Evolutionary conservation across 1,140 invertebrate species (phyloP), one percentile per base, ranked within the genome.

Genomic region (Pseudomyrmex gracilis): DNA sequence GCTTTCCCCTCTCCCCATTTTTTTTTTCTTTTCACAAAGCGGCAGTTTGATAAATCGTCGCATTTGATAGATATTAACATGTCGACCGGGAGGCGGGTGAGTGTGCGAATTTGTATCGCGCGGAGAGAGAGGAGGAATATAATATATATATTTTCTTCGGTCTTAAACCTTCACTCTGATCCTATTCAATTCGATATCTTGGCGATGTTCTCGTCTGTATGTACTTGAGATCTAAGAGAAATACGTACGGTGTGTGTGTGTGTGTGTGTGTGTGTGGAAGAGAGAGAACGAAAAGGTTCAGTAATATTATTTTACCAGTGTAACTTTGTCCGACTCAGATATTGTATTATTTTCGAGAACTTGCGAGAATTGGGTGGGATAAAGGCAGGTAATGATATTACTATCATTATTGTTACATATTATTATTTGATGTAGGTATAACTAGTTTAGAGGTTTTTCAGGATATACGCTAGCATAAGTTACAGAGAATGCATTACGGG

Each of bases 381-480:
- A 47, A 61, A 60, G 22, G 12, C 55, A 47, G 45, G 60, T 60
- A 60, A 73, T 73, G 43, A 3, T 12, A 73, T 73, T 60, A 74
- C 43, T 24, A 47, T 13, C 63, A 77, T 67, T 64, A 64, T 64
- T 64, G 45, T 15, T 17, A 20, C 58, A 73, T 74, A 63, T 63
- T 24, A 10, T 63, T 20, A 22, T 61, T 61, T 12, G 53, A 22
- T 24, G 3, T 70, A 70, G 12, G 8, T 70, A 47, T 58, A 70
- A 80, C 53, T 70, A 70, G 53, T 80, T 80, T 70, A 58, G 67
- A 49, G 66, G 43, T 80, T 80, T 80, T 71, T 80, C 53, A 47
- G 64, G 13, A 12, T 47, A 12, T 47, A 47, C 8, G 34, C 24
- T 45, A 53, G 43, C 66, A 24, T 80, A 80, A 80, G 76, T 80